Conservation (phyloP, 2,113 vertebrate genomes). For the Leiothrix lutea region DNA sequence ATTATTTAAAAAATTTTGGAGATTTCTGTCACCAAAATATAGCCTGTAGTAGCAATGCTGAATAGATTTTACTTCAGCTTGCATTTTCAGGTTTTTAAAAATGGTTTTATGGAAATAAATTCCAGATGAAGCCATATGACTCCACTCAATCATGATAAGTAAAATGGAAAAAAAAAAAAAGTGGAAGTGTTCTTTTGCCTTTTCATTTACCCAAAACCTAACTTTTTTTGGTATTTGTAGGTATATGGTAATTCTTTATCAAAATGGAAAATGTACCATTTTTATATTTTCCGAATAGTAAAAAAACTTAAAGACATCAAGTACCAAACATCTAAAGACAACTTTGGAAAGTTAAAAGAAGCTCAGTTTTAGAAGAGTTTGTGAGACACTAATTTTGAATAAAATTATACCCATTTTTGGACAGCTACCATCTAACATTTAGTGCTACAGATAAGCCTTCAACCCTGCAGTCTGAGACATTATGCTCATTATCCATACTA, state of each 20-base stretch:
- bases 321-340: not conserved
- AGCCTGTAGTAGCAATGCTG: not conserved
- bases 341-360: not conserved
- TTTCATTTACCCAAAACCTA: not conserved
- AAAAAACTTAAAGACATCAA: not conserved
- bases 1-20: not conserved
- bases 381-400: not conserved
- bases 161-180: not conserved
- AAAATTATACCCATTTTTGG: not conserved
- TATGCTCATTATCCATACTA: not conserved
- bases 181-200: fast-evolving
- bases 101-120: not conserved
- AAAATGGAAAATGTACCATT: not conserved
- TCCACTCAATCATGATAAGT: not conserved
- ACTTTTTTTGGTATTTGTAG: not conserved
- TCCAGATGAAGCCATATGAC: not conserved
- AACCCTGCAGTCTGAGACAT: not conserved
- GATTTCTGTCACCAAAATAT: not conserved
- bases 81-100: not conserved
- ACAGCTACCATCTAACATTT: not conserved
- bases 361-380: not conserved
- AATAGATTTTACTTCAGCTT: not conserved
- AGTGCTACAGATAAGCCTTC: not conserved
- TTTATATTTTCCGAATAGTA: not conserved
- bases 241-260: not conserved